Evolutionary conservation across 1,140 invertebrate species (phyloP), one percentile per base, ranked within the genome.

Genomic region (Coptotermes formosanus): DNA sequence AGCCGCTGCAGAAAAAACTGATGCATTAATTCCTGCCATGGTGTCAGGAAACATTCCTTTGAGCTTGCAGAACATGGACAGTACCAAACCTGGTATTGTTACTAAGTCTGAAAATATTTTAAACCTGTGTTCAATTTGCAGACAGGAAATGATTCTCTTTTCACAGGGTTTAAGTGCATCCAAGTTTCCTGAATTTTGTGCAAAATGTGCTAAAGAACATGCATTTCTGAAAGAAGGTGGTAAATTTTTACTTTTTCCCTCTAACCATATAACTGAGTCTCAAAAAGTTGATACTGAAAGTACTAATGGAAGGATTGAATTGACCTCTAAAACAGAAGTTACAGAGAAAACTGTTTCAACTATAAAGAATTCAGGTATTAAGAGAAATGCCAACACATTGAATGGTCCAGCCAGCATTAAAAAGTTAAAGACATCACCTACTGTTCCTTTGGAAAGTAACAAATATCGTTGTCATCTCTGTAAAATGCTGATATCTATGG

Each of bases 401-500:
- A 82, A 82, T 86, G 64, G 75, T 43, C 85, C 45, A 0, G 38
- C 25, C 16, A 86, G 82, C 44, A 82, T 48, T n/a, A 86, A 82
- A 86, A 81, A 82, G 25, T 30, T n/a, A 25, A 45, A 45, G 25
- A 75, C 45, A 23, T 30, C 75, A 30, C 30, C 45, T 48, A 44
- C 25, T 23, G 44, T 43, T 82, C 8, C 43, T 23, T 16, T 45
- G 30, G 64, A 86, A 32, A 81, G 82, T n/a, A 82, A 82, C 25
- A 81, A 86, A 82, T 86, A 86, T 75, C 32, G 43, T 11, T 86
- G 85, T 45, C 85, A 86, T 52, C 12, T 86, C 7, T 86, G 85
- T 48, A 81, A 82, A 52, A 38, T 75, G 43, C 38, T 82, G 16
- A 52, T 86, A 43, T 32, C 55, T 32, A 86, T 75, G 59, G 85